Evolutionary conservation across 92 coral and sea anemone genomes (phyloP), one percentile per base, ranked within the genome.

Genomic region (Heliopora coerulea): DNA sequence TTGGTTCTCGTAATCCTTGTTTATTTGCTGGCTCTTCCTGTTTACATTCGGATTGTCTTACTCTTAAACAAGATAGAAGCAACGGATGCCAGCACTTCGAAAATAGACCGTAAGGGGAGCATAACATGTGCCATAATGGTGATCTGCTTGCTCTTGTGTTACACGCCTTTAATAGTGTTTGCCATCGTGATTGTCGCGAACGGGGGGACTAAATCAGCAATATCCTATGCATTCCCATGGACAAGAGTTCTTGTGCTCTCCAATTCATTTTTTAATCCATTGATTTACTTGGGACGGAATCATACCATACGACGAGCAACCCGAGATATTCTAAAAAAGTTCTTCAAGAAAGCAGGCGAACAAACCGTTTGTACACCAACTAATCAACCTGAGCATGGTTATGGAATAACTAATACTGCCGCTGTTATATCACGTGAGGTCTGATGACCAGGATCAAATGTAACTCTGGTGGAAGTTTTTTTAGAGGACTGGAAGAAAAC

Each of bases 71-170:
- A 67, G 54, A 67, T 67, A 14, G 74, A 67, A 27, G 49, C 74
- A 25, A 65, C 52, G n/a, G 49, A 10, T 2, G 39, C 56, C 35
- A 52, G 26, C 29, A 25, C 56, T 40, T 1, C 42, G n/a, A 46
- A 11, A 14, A 13, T 67, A 49, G 74, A 67, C 54, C 58, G 59
- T 29, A 67, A 67, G 37, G 74, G 74, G 0, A 67, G 74, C 59
- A 67, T 67, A 14, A 67, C 74, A 67, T 67, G 74, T 48, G 58
- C 58, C 20, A 67, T 67, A 25, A 67, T 67, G 74, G 18, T 67
- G 12, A 1, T 67, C 59, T 67, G 74, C 29, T 23, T 67, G 33
- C 32, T 67, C 30, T 3, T 67, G 15, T 67, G 74, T 35, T 67
- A 67, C 54, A 67, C 74, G 35, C 74, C 74, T 44, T 46, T 67